Evolutionary conservation across 2,888 invertebrate species (phyloP).

Genomic region (Leucophenga montana): DNA sequence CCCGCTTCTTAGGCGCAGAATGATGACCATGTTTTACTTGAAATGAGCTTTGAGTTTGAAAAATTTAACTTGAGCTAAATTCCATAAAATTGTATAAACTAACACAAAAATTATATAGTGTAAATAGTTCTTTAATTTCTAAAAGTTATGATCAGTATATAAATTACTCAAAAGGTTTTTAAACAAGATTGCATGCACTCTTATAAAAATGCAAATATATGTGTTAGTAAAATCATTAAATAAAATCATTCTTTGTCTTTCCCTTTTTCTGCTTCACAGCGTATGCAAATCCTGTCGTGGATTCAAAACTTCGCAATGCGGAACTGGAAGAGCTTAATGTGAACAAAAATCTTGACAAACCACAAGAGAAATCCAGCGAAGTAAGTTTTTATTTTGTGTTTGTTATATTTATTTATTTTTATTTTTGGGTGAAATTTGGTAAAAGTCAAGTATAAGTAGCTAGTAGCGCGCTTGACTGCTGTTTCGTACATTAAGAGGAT

Average conservation of each 20-base stretch:
- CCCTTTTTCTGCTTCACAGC: slow-evolving; percentile 43
- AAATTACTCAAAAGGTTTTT: too few species aligned
- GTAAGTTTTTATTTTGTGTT: slow-evolving; percentile 12
- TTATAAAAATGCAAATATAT: slow-evolving; percentile 24
- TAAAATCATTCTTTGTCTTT: slow-evolving; percentile 44
- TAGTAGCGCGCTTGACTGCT: background rate
- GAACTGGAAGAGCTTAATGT: slow-evolving; percentile 52
- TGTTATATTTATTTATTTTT: background rate
- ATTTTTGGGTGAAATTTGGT: background rate
- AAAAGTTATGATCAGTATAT: too few species aligned
- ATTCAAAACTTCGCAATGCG: slow-evolving; percentile 42
- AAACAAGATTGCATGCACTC: too few species aligned
- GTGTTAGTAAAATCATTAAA: too few species aligned
- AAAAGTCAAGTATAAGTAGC: slow-evolving; percentile 44
- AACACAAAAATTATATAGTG: too few species aligned
- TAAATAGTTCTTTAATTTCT: too few species aligned
- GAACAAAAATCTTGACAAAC: slow-evolving; percentile 14
- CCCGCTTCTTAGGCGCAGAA: too few species aligned
- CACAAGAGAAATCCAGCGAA: background rate
- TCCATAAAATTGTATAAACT: too few species aligned
- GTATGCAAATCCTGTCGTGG: slow-evolving; percentile 51
- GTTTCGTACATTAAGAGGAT: slow-evolving; percentile 33
- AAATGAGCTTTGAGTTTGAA: too few species aligned
- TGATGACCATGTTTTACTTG: too few species aligned
- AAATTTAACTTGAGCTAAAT: too few species aligned